phyloP scores from a whole-genome alignment of 2,113 vertebrate genomes.

The Amblyornis subalaris region DNA sequence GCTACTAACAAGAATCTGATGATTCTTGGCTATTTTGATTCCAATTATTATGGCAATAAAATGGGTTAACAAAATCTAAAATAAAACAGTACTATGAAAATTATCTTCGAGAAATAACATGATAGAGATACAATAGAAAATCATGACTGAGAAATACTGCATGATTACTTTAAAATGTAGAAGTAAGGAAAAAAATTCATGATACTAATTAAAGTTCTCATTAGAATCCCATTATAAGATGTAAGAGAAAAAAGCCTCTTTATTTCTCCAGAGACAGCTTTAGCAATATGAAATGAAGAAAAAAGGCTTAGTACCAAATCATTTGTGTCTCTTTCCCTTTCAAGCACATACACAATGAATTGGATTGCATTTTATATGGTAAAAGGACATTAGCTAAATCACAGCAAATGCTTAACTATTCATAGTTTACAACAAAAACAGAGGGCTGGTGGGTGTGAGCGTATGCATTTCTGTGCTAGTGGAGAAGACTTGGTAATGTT shows the following conservation, averaged over 20 bases:
- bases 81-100: not conserved
- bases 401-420: not conserved
- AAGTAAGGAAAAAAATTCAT: slow-evolving; percentile 43
- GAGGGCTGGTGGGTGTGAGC: not conserved
- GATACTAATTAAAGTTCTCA: slow-evolving; percentile 57
- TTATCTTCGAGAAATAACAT: not conserved
- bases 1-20: not conserved
- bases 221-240: slow-evolving; percentile 53
- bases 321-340: slow-evolving; percentile 1
- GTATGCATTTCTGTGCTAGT: not conserved
- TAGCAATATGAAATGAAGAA: slow-evolving; percentile 9
- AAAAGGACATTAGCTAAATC: slow-evolving; percentile 19
- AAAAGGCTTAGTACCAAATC: not conserved
- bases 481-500: not conserved
- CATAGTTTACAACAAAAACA: not conserved
- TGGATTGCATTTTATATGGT: not conserved
- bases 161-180: slow-evolving; percentile 25
- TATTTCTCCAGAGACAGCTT: slow-evolving; percentile 54
- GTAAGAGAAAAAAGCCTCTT: slow-evolving; percentile 26
- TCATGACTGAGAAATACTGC: not conserved
- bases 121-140: not conserved
- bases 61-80: not conserved
- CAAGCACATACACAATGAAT: not conserved
- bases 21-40: not conserved
- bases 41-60: not conserved